Base-by-base conservation (phyloP, 2,888 invertebrate species). In the Selenia dentaria region DNA sequence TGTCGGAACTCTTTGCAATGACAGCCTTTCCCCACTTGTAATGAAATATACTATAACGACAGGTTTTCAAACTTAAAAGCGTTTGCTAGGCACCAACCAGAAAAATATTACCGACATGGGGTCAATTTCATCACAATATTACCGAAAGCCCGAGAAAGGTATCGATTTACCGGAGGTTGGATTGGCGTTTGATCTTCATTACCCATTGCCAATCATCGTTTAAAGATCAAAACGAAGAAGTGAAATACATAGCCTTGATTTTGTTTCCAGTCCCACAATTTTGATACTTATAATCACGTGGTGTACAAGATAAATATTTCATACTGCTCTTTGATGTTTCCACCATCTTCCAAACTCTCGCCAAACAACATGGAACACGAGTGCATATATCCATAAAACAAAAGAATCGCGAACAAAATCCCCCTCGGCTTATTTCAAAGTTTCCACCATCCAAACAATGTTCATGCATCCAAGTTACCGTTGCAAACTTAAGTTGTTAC, bases 391-490 rank as follows among this genome's bases (percentile, higher is more conserved):
- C 20, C 40, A 40, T 46, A 46, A 46, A 46, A 46, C 31, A 46
- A 46, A 40, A 46, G 46, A 40, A 46, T 32, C 10, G 13, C 14
- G 4, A 45, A 38, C 36, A 13, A 36, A 40, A 44, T 28, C 31
- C 41, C 32, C 34, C 14, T 20, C 20, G 40, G 31, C 40, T 35
- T 34, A 33, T 22, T 38, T 20, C 25, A 14, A 32, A 36, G 26
- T 41, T 47, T 32, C 34, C 39, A 31, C 18, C 34, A 34, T 28
- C 27, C 16, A 25, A 37, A 41, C 40, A 41, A 27, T 37, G 47
- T 41, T 47, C 47, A 20, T 39, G 38, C 48, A 38, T 42, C 37
- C 38, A 38, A 48, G 42, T 42, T 48, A 38, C 37, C 41, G 45
- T 27, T 42, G 34, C 22, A 34, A 47, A 40, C 36, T 41, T 35